These are phyloP conservation scores for Spilosoma lubricipeda DNA, from an alignment of 2,888 invertebrate genomes.

Conservation along the genomic window DNA sequence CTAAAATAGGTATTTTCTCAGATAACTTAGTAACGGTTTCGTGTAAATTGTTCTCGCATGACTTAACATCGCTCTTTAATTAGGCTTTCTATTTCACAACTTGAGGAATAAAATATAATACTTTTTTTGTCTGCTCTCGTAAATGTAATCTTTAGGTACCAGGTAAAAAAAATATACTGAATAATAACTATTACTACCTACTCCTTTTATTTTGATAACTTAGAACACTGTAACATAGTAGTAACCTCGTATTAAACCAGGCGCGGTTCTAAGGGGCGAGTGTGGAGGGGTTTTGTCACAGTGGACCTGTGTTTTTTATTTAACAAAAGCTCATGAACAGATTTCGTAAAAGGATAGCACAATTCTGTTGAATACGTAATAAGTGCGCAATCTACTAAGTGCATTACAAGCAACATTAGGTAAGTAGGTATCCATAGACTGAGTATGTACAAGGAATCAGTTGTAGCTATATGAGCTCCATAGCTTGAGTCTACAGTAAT, in stretches of 20 bases:
- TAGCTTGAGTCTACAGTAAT: background rate
- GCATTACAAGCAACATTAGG: slow-evolving; percentile 10
- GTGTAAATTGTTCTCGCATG: background rate
- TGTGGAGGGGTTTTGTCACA: too few relatives aligned
- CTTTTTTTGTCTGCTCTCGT: too few relatives aligned
- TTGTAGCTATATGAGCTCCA: background rate
- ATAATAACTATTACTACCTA: too few relatives aligned
- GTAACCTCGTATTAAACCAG: too few relatives aligned
- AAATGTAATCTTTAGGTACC: too few relatives aligned
- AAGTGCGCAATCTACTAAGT: slow-evolving; percentile 2
- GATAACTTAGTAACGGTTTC: background rate
- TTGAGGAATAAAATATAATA: background rate
- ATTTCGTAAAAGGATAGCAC: background rate
- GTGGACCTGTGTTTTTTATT: too few relatives aligned
- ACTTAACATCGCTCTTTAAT: background rate
- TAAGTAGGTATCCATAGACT: background rate
- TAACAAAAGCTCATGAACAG: background rate
- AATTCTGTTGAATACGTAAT: slow-evolving; percentile 1
- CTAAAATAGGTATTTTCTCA: background rate
- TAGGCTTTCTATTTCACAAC: background rate
- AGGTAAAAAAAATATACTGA: too few relatives aligned
- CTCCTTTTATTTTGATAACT: too few relatives aligned
- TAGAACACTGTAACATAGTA: too few relatives aligned
- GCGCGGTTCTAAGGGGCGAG: too few relatives aligned
- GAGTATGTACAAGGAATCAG: background rate